Base-by-base conservation (phyloP, 2,113 vertebrate species). In the Nycticryphes semicollaris region DNA sequence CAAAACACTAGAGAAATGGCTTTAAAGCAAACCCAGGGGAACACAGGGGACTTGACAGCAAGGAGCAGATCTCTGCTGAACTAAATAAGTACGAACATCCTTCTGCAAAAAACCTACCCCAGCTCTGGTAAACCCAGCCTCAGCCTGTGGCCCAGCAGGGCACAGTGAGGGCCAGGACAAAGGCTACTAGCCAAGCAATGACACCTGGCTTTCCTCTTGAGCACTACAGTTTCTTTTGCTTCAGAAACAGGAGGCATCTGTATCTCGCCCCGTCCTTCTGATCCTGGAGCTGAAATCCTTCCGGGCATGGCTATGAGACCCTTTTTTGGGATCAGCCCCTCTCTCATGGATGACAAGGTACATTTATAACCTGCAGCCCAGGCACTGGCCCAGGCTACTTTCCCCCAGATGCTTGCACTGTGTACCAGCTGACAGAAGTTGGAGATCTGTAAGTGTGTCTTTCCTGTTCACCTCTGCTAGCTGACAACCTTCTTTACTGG, bases 231-330 rank as follows among this genome's bases (percentile, higher is more conserved):
- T 85, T 79, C 19, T 90, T 97, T 94, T 79, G 39, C 39, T 89
- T 89, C 95, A 98, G 98, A 99, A 97, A 98, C 98, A 35, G 98
- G 98, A 87, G 98, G 98, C 67, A 98, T 98, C 95, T 98, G 98
- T 96, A 98, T 98, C 78, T 97, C 97, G 78, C 98, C 98, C 41
- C 95, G 92, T 94, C 98, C 98, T 31, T 98, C 98, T 19, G 97
- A 98, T 23, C 97, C 98, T 53, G 97, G 97, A 54, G 98, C 98
- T 53, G 97, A 98, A 97, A 98, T 98, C 57, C 90, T 98, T 93
- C 98, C 98, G 70, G 98, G 97, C 82, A 98, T 98, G 98, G 98
- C 98, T 66, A 98, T 98, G 98, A 98, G 98, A 95, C 98, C 98
- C 43, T 98, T 98, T 94, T 98, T 98, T 94, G 98, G 98, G 77